Evolutionary conservation across 2,888 invertebrate genomes (phyloP).

Genomic region (Pseudanteris insignis): DNA sequence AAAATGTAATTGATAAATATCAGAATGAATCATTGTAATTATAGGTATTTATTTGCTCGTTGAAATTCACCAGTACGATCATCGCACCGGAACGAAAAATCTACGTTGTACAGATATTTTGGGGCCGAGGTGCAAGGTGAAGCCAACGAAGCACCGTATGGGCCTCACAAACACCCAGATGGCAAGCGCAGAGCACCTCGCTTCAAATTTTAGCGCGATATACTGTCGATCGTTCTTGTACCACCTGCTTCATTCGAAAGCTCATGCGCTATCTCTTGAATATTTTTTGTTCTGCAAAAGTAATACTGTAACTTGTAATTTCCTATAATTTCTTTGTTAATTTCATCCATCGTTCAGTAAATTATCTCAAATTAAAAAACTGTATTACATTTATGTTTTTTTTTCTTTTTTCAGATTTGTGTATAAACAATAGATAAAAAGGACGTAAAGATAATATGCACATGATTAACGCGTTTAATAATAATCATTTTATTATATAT

Average conservation of each 20-base stretch:
- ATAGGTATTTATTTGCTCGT: slow-evolving; percentile 29
- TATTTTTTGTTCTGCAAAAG: slow-evolving; percentile 6
- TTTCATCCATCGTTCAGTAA: no score
- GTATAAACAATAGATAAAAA: no score
- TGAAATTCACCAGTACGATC: slow-evolving; percentile 23
- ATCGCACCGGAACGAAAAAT: slow-evolving; percentile 41
- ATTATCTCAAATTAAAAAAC: no score
- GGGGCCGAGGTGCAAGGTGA: slow-evolving; percentile 46
- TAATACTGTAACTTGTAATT: not conserved
- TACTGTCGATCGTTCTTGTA: slow-evolving; percentile 50
- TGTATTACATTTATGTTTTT: no score
- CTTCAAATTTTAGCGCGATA: slow-evolving; percentile 59
- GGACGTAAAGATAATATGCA: no score
- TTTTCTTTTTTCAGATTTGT: no score
- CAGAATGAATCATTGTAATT: slow-evolving; percentile 35
- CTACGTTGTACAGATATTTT: slow-evolving; percentile 40
- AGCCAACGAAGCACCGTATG: slow-evolving; percentile 51
- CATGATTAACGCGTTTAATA: no score
- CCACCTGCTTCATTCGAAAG: slow-evolving; percentile 56
- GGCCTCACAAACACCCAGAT: slow-evolving; percentile 59
- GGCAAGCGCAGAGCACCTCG: slow-evolving; percentile 62
- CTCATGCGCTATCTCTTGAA: slow-evolving; percentile 43
- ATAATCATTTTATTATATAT: no score
- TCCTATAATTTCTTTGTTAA: not conserved
- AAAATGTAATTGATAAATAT: not conserved